Evolutionary conservation across 2,888 invertebrate genomes (phyloP), one percentile per base, ranked within the genome.

Genomic region (Drosophila picticornis): DNA sequence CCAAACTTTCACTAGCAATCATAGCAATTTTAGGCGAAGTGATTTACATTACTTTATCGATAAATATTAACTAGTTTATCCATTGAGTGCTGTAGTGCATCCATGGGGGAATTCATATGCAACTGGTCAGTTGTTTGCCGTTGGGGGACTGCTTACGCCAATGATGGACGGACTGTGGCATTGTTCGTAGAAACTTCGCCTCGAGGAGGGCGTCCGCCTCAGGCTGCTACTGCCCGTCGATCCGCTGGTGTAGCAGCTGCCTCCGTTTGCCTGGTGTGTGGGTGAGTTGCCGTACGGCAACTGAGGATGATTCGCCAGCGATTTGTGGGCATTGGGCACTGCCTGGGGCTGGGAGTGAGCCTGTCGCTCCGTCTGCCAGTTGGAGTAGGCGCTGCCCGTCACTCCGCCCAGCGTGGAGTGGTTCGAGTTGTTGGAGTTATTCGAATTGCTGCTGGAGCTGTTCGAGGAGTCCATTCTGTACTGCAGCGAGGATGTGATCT

Each of bases 281-380:
- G 93, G 92, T 48, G 92, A 93, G 72, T 90, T 91, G 50, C 55
- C 58, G 57, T 61, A 75, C 7, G 46, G 25, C 43, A 43, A 43
- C 40, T 90, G 88, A 68, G 86, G 91, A 72, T 92, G 92, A 75
- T 92, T 92, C 66, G 83, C 86, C 67, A 91, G 80, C 34, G 91
- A 91, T 78, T 81, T 91, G 31, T 79, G 72, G 31, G 90, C 88
- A 75, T 92, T 92, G 16, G 93, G 93, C 38, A 93, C 93, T 19
- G 93, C 92, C 68, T 93, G 93, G 1, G 93, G 93, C 74, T 91
- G 93, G 29, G 93, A 93, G 25, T 90, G 93, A 31, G 92, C 93
- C 22, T 90, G 83, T 4, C 87, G 81, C 5, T 85, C 89, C 34
- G 74, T 73, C 46, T 85, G 85, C 85, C 85, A 86, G 22, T 84